Evolutionary conservation across 1,140 invertebrate genomes (phyloP).

Genomic region (Pissodes strobi): DNA sequence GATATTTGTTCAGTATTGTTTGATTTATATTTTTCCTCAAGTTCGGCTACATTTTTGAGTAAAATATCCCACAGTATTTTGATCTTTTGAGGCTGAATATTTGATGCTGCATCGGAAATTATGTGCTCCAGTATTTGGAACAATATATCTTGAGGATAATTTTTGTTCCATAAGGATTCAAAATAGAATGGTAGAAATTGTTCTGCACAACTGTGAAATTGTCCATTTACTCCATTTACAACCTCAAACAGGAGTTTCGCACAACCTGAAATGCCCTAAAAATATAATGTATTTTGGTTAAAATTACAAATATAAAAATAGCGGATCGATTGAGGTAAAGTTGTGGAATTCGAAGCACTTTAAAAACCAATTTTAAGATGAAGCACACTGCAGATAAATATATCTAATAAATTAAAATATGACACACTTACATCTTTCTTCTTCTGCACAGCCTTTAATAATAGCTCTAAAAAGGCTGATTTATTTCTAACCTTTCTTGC

Average conservation of each 20-base stretch:
- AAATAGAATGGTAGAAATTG: slow-evolving; percentile 67
- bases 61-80: slow-evolving; percentile 63
- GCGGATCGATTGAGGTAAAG: too few relatives aligned
- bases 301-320: slow-evolving; percentile 27
- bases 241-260: slow-evolving; percentile 86
- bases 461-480: slow-evolving; percentile 70
- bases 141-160: slow-evolving; percentile 61
- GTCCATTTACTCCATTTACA: slow-evolving; percentile 74
- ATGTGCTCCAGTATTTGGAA: slow-evolving; percentile 67
- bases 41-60: slow-evolving; percentile 47
- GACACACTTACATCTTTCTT: slow-evolving; percentile 69
- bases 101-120: slow-evolving; percentile 62
- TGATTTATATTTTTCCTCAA: slow-evolving; percentile 35
- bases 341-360: too few relatives aligned
- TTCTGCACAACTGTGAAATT: slow-evolving; percentile 80
- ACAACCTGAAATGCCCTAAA: slow-evolving; percentile 63
- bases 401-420: too few relatives aligned
- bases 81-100: slow-evolving; percentile 65
- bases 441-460: slow-evolving; percentile 69
- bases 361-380: too few relatives aligned
- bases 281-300: too few relatives aligned
- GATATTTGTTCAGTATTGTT: slow-evolving; percentile 36
- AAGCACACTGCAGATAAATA: too few relatives aligned
- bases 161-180: slow-evolving; percentile 61
- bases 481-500: slow-evolving; percentile 85